Evolutionary conservation across 2,797 vertebrate species (phyloP).

Genomic region (Darevskia nairensis): DNA sequence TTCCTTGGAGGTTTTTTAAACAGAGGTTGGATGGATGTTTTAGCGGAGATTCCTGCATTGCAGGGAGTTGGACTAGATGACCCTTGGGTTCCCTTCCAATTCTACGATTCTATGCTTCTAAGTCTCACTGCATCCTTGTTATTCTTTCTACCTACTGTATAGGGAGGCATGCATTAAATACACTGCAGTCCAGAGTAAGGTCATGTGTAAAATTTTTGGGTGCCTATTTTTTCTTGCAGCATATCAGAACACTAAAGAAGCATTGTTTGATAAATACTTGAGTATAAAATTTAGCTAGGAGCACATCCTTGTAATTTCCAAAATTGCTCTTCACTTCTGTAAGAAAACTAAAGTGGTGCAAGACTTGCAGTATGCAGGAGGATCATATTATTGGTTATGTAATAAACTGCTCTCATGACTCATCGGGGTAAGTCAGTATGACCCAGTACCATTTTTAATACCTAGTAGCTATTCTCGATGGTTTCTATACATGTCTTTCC

Average conservation of each 20-base stretch:
- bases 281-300: background rate
- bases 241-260: background rate
- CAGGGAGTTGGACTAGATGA: too few species aligned
- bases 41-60: too few species aligned
- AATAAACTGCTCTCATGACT: background rate
- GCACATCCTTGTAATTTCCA: background rate
- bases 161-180: background rate
- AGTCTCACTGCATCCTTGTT: too few species aligned
- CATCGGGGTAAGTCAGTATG: background rate
- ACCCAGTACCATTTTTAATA: background rate
- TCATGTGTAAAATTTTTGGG: background rate
- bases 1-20: too few species aligned
- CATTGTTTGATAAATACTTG: background rate
- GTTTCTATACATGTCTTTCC: background rate
- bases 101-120: too few species aligned
- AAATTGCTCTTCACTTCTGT: background rate
- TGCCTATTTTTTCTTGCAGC: background rate
- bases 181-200: background rate
- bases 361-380: background rate
- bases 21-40: too few species aligned
- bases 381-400: background rate
- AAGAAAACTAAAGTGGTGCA: background rate
- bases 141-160: too few species aligned
- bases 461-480: background rate
- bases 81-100: too few species aligned